Evolutionary conservation across 1,140 invertebrate species (phyloP), one percentile per base, ranked within the genome.

Genomic region (Ceratina japonica): DNA sequence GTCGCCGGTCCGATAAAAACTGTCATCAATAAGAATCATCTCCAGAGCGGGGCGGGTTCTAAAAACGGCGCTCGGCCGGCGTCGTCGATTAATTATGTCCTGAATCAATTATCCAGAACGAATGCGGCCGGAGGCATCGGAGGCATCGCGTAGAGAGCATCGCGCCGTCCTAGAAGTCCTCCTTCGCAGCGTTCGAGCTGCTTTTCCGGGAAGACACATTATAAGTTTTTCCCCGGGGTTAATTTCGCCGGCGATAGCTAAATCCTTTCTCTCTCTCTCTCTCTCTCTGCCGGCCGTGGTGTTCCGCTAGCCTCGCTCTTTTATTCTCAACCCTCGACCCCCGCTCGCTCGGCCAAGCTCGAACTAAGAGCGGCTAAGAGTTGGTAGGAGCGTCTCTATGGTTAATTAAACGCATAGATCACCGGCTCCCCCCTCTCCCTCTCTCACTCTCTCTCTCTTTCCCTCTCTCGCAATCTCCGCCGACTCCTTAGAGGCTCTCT

Each of bases 341-440:
- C 81, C 75, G 62, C 76, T 66, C 54, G 54, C 66, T 81, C 70
- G 59, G 84, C 84, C 87, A 77, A 86, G 87, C 87, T 89, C 84
- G 85, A 90, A 90, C 89, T 89, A 91, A 90, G 87, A 90, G 88
- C 89, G 79, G 84, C 87, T 89, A 91, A 91, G 90, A 91, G 89
- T 91, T 85, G 85, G 88, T 88, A 87, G 87, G 86, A 90, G 89
- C 89, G 89, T 91, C 90, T 91, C 90, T 91, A 91, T 91, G 90
- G 91, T 91, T 91, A 91, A 91, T 91, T 91, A 91, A 91, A 91
- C 91, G 90, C 91, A 91, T 91, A 91, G 90, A 91, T 91, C 91
- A 91, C 84, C 83, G 37, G 37, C 10, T 44, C 37, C 37, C 37
- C 3, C 3, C n/a, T n/a, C n/a, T n/a, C n/a, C n/a, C n/a, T n/a